These are phyloP conservation scores for Isichthys henryi DNA, from an alignment of 2,113 vertebrate genomes.

Conservation along the genomic window DNA sequence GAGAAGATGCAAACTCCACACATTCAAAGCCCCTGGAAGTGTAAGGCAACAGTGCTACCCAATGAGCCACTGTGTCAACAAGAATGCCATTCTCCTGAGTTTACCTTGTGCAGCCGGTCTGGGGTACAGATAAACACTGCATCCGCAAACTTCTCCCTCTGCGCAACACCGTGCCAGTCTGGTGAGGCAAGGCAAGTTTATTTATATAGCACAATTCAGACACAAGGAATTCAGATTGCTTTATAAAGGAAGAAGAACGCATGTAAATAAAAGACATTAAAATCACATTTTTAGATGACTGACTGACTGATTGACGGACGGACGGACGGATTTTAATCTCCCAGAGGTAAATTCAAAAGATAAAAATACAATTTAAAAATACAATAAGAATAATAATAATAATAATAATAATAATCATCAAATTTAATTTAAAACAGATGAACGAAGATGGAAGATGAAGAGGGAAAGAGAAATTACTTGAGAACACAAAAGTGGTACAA, in stretches of 20 bases:
- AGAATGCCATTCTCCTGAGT: background rate
- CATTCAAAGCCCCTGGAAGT: background rate
- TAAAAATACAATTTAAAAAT: too few species aligned
- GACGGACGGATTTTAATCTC: too few species aligned
- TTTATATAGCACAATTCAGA: background rate
- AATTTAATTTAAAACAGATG: too few species aligned
- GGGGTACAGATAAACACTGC: slow-evolving; percentile 71
- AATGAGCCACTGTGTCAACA: background rate
- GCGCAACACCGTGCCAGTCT: slow-evolving; percentile 61
- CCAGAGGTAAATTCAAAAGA: too few species aligned
- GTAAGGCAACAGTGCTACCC: background rate
- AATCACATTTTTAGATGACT: too few species aligned
- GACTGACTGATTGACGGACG: too few species aligned
- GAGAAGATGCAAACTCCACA: background rate
- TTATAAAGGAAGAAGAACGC: too few species aligned
- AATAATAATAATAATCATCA: too few species aligned
- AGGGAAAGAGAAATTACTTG: background rate
- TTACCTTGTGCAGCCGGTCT: slow-evolving; percentile 69
- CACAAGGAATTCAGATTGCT: too few species aligned
- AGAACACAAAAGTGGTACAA: background rate
- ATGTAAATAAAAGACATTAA: too few species aligned
- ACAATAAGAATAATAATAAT: too few species aligned
- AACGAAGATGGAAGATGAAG: background rate
- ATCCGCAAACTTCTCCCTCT: slow-evolving; percentile 70
- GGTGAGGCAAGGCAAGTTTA: background rate